phyloP scores from a whole-genome alignment of 2,113 vertebrate genomes.

The Felis catus region DNA sequence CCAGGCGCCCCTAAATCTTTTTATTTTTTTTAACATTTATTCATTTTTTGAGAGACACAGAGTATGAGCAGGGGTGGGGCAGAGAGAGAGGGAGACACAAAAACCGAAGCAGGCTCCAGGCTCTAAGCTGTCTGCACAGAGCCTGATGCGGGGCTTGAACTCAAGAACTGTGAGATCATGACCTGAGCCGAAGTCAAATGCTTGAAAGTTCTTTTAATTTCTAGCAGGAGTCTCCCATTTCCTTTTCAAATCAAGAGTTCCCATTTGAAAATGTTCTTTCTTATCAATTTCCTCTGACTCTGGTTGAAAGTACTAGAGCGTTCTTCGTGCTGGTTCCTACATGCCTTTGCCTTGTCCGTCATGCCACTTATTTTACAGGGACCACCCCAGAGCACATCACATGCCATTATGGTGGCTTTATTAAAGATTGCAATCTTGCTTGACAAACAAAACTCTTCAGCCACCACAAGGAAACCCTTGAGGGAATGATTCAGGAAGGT shows the following conservation, averaged over 20 bases:
- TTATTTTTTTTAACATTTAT: too few species aligned
- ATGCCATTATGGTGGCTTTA: slow-evolving; percentile 31
- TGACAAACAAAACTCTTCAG: slow-evolving; percentile 38
- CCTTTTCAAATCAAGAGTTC: background rate
- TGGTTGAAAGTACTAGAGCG: background rate
- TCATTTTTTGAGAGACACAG: too few species aligned
- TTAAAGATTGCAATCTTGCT: slow-evolving; percentile 48
- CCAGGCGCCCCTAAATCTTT: too few species aligned
- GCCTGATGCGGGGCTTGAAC: too few species aligned
- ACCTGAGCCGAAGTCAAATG: too few species aligned
- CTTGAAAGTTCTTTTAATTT: slow-evolving; percentile 29
- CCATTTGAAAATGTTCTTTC: slow-evolving; percentile 17
- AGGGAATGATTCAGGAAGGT: slow-evolving; percentile 46
- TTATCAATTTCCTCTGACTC: background rate
- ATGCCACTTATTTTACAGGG: slow-evolving; percentile 61
- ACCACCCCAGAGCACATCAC: slow-evolving; percentile 33
- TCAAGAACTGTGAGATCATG: too few species aligned
- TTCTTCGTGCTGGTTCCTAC: background rate
- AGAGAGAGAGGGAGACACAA: too few species aligned
- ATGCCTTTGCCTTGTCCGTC: slow-evolving; percentile 3
- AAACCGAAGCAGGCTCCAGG: too few species aligned
- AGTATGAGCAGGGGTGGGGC: too few species aligned
- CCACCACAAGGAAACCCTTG: slow-evolving; percentile 63
- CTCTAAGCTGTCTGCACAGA: too few species aligned
- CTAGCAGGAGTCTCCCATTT: background rate